Evolutionary conservation across 1,140 invertebrate species (phyloP), one percentile per base, ranked within the genome.

Genomic region (Drosophila subobscura): DNA sequence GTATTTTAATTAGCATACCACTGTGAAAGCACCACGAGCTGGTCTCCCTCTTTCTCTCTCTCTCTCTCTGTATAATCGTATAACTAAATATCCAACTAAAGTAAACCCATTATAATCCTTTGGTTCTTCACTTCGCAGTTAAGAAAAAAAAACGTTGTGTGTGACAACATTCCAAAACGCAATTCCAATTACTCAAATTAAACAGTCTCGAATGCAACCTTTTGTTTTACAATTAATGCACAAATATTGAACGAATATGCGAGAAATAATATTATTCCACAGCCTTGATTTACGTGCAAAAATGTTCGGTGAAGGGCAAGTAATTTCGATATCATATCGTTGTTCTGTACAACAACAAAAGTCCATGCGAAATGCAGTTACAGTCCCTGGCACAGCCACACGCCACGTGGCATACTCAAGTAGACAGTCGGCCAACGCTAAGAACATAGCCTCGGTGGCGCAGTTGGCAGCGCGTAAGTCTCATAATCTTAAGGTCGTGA

Each of bases 401-500:
- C 16, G 79, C 79, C 75, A 83, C 79, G 79, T 84, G 76, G 80
- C 80, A 20, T 22, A 22, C 25, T 40, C 5, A 77, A 68, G 5
- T 72, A 22, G 33, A 53, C 55, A 54, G 50, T 68, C 45, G 33
- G 49, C 4, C 57, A 8, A 3, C 5, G 40, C 0, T 25, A 12
- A 55, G 53, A 53, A 81, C 70, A 58, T 68, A n/a, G 95, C 95
- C 95, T 96, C 95, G 95, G 95, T 97, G 94, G 96, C 96, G 95
- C 96, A 97, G 96, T 96, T 95, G 96, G 96, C 94, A 97, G 96
- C 96, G 96, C 96, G 96, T 97, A 96, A 97, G 96, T 97, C 96
- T 97, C 96, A 97, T 97, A 97, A 97, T 97, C 96, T 97, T 96
- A 96, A 97, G 96, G 96, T 97, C 96, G 96, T 97, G 96, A 97